These are phyloP conservation scores for Pluvialis apricaria DNA, from an alignment of 2,113 vertebrate species.

Conservation along the genomic window DNA sequence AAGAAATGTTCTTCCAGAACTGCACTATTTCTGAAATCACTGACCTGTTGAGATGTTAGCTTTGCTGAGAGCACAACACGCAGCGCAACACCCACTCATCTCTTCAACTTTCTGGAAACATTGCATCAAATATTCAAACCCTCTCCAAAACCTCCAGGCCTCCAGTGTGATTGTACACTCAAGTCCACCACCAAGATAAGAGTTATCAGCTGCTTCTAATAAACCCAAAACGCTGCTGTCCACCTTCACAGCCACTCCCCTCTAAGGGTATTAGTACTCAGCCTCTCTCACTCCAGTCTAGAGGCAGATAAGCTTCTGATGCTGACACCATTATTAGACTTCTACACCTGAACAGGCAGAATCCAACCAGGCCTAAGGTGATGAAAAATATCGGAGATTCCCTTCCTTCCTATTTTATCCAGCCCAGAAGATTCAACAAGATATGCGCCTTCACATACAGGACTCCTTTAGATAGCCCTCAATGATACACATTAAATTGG, in stretches of 20 bases:
- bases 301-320: background rate
- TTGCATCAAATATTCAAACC: no score
- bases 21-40: slow-evolving; percentile 4
- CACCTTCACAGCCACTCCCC: background rate
- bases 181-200: no score
- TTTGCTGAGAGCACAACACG: background rate
- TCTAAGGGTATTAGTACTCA: background rate
- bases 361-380: background rate
- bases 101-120: background rate
- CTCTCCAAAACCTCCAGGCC: no score
- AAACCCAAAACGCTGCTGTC: background rate
- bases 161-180: no score
- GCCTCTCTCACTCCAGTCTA: background rate
- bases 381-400: background rate
- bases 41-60: slow-evolving; percentile 16
- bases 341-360: background rate
- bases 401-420: background rate
- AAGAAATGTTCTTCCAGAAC: background rate
- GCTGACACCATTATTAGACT: background rate
- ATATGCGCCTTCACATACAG: background rate
- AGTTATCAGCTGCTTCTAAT: no score
- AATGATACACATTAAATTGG: background rate
- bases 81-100: background rate
- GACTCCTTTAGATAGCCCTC: background rate
- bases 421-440: background rate